Conservation (phyloP, 2,113 vertebrate species). For the Mormyrus iriodes region DNA sequence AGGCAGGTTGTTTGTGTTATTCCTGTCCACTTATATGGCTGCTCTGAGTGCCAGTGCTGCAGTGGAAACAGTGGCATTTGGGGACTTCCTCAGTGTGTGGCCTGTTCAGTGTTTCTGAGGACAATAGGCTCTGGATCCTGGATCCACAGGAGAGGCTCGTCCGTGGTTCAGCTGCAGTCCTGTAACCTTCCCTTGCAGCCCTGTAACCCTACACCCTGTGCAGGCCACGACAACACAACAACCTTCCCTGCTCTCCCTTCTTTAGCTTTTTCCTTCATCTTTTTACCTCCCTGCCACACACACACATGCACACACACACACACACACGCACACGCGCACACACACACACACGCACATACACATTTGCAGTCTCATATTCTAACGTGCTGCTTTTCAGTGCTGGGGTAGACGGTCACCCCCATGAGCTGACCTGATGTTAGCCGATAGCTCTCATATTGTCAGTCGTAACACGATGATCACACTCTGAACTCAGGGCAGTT, state of each 20-base stretch:
- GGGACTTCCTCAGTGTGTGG: constrained; percentile 9
- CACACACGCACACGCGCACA: too few relatives aligned
- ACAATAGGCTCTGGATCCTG: constrained; percentile 12
- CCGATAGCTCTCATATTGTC: background rate
- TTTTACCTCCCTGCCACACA: background rate
- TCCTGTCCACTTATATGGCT: background rate
- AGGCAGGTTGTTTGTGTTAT: background rate
- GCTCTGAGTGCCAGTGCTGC: background rate
- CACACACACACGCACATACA: background rate
- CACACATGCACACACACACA: background rate
- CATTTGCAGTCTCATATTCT: background rate
- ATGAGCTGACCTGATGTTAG: background rate
- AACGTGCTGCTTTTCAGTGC: background rate
- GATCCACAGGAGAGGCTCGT: constrained; percentile 22
- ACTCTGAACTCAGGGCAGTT: background rate
- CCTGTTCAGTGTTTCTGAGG: background rate
- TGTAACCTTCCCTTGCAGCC: constrained; percentile 24
- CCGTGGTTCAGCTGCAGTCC: constrained; percentile 26
- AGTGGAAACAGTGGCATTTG: constrained; percentile 6
- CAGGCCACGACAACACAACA: background rate
- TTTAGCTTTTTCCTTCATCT: background rate
- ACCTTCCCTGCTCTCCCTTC: background rate
- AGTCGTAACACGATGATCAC: background rate
- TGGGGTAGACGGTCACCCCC: background rate
- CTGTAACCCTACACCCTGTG: constrained; percentile 27